Evolutionary conservation across 2,797 vertebrate genomes (phyloP).

Genomic region (Limosa lapponica): DNA sequence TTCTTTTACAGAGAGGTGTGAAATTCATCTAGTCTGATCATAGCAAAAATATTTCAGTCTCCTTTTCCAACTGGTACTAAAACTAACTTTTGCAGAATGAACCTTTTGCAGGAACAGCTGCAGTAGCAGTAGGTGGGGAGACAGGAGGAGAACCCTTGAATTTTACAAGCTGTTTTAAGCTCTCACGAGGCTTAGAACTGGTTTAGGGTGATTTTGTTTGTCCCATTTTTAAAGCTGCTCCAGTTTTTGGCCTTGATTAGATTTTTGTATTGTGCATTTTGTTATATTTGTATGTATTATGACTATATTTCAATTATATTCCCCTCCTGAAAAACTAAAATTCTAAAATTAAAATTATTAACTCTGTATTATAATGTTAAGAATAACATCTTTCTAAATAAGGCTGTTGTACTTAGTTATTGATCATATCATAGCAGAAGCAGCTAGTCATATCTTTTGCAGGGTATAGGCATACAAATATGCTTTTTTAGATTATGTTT

Average conservation of each 20-base stretch:
- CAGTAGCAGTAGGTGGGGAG: background rate
- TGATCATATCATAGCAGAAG: background rate
- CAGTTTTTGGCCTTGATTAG: background rate
- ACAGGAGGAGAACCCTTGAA: background rate
- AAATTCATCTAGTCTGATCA: constrained; percentile 49
- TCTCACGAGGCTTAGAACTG: background rate
- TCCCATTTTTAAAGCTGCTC: background rate
- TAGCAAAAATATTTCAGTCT: constrained; percentile 38
- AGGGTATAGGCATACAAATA: background rate
- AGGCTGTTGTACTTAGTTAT: background rate
- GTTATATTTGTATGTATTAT: background rate
- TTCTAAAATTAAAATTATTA: background rate
- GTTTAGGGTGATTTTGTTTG: background rate
- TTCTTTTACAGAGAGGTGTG: constrained; percentile 32
- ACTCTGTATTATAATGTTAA: background rate
- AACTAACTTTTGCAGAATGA: background rate
- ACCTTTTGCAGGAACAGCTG: background rate
- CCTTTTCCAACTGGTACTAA: constrained; percentile 34
- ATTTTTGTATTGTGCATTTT: background rate
- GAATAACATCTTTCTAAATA: background rate
- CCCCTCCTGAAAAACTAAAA: background rate
- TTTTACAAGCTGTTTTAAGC: background rate
- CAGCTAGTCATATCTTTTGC: background rate
- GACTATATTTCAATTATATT: background rate
- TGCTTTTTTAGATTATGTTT: background rate